Conservation (phyloP, 2,888 invertebrate genomes). For the Latrodectus hesperus region DNA sequence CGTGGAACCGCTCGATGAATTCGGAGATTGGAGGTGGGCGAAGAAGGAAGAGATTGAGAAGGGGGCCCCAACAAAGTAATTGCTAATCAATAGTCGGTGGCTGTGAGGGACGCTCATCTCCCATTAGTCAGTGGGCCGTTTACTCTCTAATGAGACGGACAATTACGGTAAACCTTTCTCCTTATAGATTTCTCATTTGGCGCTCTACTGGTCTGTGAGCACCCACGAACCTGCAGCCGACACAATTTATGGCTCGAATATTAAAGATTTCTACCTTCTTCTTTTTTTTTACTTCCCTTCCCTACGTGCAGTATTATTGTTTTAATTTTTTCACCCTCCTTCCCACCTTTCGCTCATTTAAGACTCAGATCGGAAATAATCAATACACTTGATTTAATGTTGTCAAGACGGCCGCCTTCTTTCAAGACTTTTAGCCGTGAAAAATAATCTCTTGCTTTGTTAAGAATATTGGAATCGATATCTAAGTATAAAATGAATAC, state of each 20-base stretch:
- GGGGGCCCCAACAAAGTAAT: conserved; percentile 62
- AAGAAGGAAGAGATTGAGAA: conserved; percentile 50
- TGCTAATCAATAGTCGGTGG: conserved; percentile 70
- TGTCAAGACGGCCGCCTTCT: conserved; percentile 58
- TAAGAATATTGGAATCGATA: conserved; percentile 68
- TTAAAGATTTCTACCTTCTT: conserved; percentile 62
- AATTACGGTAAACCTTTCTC: conserved; percentile 70
- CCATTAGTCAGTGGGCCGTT: conserved; percentile 70
- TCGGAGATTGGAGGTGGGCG: conserved; percentile 50
- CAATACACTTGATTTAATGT: conserved; percentile 67
- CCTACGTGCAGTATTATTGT: conserved; percentile 32
- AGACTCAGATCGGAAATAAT: conserved; percentile 68
- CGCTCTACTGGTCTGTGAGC: conserved; percentile 69
- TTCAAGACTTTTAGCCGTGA: conserved; percentile 42
- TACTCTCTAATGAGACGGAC: conserved; percentile 70
- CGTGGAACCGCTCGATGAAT: conserved; percentile 51
- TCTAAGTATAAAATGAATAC: conserved; percentile 67
- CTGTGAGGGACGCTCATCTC: conserved; percentile 66
- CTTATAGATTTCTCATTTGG: conserved; percentile 70
- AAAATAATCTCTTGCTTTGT: conserved; percentile 68
- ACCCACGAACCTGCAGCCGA: conserved; percentile 65
- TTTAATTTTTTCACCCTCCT: conserved; percentile 35
- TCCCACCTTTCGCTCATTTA: conserved; percentile 51
- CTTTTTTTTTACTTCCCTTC: conserved; percentile 32
- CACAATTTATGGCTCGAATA: conserved; percentile 70